A percentile compares a stretch with the other conserved stretches of the same genome.
Evolutionary conservation across 2,888 invertebrate genomes (phyloP).

Genomic region (Dasysyrphus albostriatus): DNA sequence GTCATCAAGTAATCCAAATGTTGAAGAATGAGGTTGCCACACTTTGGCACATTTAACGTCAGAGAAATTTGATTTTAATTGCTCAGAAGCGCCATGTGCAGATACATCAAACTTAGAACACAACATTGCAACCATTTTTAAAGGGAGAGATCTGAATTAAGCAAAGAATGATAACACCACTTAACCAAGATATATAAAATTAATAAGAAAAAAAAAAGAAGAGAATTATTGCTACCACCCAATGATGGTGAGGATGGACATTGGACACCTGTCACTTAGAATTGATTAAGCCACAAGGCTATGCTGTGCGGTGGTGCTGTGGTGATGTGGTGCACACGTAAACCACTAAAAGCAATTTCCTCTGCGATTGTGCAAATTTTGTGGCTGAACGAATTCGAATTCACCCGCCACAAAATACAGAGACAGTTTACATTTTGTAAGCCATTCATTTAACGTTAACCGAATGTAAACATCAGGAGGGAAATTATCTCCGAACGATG

Average conservation of each 20-base stretch:
- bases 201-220: conserved; percentile 16
- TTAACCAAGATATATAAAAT: conserved; percentile 37
- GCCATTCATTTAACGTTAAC: conserved; percentile 59
- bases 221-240: conserved; percentile 54
- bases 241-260: conserved; percentile 47
- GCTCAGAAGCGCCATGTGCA: conserved; percentile 63
- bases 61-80: conserved; percentile 75
- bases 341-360: conserved; percentile 76
- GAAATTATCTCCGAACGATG: conserved; percentile 47
- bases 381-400: conserved; percentile 65
- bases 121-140: conserved; percentile 34
- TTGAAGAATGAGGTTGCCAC: conserved; percentile 54
- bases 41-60: conserved; percentile 59
- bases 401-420: conserved; percentile 41
- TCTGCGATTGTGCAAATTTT: conserved; percentile 75
- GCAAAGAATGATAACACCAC: conserved; percentile 45
- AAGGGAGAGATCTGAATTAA: conserved; percentile 44
- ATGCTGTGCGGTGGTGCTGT: too few relatives aligned
- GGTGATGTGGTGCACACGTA: conserved; percentile 30
- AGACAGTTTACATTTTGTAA: conserved; percentile 74
- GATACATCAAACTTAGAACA: conserved; percentile 56
- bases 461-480: conserved; percentile 70
- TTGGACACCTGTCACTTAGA: conserved; percentile 65
- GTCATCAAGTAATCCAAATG: conserved; percentile 66
- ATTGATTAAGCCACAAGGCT: conserved; percentile 62